Base-by-base conservation (phyloP, 2,113 vertebrate species). In the Mystacornis crossleyi region DNA sequence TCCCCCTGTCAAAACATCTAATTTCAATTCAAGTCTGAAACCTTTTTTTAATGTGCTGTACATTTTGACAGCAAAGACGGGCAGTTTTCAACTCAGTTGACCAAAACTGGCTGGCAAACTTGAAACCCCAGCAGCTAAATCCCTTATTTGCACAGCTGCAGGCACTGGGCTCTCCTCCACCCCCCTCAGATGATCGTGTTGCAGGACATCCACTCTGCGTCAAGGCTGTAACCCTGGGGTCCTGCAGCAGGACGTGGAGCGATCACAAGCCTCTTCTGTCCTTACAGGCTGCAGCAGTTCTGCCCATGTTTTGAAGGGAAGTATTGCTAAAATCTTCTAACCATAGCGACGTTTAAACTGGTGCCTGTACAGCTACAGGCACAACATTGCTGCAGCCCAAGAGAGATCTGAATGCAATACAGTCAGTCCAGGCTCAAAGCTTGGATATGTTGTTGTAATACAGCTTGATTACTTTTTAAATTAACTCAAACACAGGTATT, bases 141-240 rank as follows among this genome's bases (percentile, higher is more conserved):
- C 82, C 43, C 19, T 61, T 95, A 89, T 90, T 96, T 92, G 75
- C 62, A 89, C 95, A 96, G 96, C 96, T 95, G 95, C 7, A 3
- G 40, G 66, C 70, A 18, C 33, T n/a, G 61, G n/a, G 23, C 71
- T 73, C 67, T 73, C 62, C 71, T 93, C 94, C 66, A 33, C 70
- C 67, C 80, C 57, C 88, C 28, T 7, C 7, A 50, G 69, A 34
- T 3, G 60, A 70, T 14, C 5, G 1, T 40, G 81, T 67, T 70
- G 69, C 79, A 66, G 92, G 48, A 89, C 80, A 78, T 23, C 66
- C 54, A 1, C 67, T 47, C 90, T 28, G 11, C 18, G 3, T 9
- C 75, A 4, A 12, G 65, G 73, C 74, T 38, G 25, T 29, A 28
- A 18, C 48, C 40, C 4, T 9, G 1, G 2, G 54, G 16, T 50